A percentile compares a stretch with the other conserved stretches of the same genome.
phyloP scores from a whole-genome alignment of 2,113 vertebrate genomes.

The Hepsetus odoe region DNA sequence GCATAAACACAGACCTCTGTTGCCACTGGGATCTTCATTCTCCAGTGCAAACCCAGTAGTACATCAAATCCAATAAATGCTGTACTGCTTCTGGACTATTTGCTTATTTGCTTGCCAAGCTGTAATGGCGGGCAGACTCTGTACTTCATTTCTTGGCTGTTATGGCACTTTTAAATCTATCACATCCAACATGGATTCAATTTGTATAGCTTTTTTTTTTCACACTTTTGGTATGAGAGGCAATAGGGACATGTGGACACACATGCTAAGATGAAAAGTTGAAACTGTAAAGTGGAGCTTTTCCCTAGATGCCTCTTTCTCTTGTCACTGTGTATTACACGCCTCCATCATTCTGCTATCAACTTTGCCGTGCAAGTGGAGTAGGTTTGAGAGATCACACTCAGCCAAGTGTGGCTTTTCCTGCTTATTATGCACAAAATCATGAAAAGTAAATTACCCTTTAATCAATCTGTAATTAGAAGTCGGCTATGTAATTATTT shows the following conservation, averaged over 20 bases:
- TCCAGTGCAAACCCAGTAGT: conserved; percentile 1
- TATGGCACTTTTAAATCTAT: conserved; percentile 48
- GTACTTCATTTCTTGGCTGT: conserved; percentile 50
- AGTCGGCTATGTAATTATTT: conserved; percentile 38
- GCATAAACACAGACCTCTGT: neutral
- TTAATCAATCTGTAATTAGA: conserved; percentile 41
- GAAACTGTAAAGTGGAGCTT: conserved; percentile 23
- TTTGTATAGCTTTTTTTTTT: conserved; percentile 52
- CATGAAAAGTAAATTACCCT: conserved; percentile 15
- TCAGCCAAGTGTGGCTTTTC: conserved; percentile 12
- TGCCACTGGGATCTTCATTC: neutral
- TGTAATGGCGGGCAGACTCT: conserved; percentile 26
- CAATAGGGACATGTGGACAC: conserved; percentile 24
- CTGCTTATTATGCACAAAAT: conserved; percentile 36
- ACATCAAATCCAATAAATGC: conserved; percentile 45
- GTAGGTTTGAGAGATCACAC: conserved; percentile 38
- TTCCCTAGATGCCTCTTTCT: conserved; percentile 32
- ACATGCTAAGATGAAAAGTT: neutral
- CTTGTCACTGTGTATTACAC: conserved; percentile 38
- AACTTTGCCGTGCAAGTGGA: neutral
- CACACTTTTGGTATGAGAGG: neutral
- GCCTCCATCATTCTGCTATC: conserved; percentile 52
- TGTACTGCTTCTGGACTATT: conserved; percentile 20
- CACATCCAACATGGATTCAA: conserved; percentile 48
- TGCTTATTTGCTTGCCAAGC: conserved; percentile 37